Conservation (phyloP, 1,140 invertebrate genomes). For the Trichonephila clavipes region DNA sequence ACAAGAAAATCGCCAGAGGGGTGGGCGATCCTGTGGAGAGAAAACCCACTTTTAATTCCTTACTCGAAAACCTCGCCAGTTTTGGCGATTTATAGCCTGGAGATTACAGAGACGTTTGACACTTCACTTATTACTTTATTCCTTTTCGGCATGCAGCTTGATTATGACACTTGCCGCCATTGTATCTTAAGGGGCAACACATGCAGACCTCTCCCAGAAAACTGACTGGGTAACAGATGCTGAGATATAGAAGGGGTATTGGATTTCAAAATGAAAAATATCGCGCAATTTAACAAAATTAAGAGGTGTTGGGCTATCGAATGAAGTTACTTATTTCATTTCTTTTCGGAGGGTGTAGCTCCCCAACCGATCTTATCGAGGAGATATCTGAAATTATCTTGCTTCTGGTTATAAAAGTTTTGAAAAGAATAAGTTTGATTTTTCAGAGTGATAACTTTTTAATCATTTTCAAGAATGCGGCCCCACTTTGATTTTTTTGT, state of each 20-base stretch:
- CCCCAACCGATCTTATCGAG: background rate
- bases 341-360: background rate
- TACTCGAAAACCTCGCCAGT: background rate
- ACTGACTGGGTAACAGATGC: background rate
- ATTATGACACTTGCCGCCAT: background rate
- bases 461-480: slow-evolving; percentile 3
- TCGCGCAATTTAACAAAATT: slow-evolving; percentile 27
- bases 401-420: background rate
- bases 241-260: slow-evolving; percentile 9
- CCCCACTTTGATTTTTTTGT: too few relatives aligned
- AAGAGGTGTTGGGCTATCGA: background rate
- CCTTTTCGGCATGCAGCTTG: background rate
- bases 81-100: slow-evolving; percentile 61
- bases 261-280: slow-evolving; percentile 39
- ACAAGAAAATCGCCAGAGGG: slow-evolving; percentile 30
- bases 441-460: background rate
- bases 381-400: background rate
- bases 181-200: background rate
- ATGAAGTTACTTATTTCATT: background rate
- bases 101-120: slow-evolving; percentile 15
- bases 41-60: slow-evolving; percentile 59
- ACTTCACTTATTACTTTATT: slow-evolving; percentile 3
- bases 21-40: slow-evolving; percentile 49
- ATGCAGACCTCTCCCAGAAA: background rate
- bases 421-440: background rate